Percentiles rank a stretch among this genome's conserved stretches.
phyloP scores from a whole-genome alignment of 2,888 invertebrate genomes.

The Caprella mutica region DNA sequence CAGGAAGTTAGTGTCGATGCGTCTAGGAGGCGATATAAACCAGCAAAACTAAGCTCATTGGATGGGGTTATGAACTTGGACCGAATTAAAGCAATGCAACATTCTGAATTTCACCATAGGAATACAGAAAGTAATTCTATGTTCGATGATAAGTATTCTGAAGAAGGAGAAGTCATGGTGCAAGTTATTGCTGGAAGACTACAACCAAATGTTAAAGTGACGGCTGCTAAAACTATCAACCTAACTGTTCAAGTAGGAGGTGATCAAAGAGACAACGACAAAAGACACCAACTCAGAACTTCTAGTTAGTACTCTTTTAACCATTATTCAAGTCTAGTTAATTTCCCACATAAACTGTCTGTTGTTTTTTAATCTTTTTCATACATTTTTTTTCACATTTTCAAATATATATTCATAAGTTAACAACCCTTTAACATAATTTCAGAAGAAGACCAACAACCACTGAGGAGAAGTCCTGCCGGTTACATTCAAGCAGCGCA shows the following conservation, averaged over 20 bases:
- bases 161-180: conserved; percentile 15
- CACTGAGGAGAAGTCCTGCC: no score
- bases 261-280: background rate
- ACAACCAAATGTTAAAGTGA: conserved; percentile 25
- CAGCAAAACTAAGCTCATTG: conserved; percentile 20
- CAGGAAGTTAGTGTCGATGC: conserved; percentile 20
- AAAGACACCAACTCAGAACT: background rate
- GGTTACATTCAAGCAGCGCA: no score
- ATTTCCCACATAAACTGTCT: no score
- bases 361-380: no score
- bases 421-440: no score
- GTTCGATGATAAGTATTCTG: background rate
- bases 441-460: no score
- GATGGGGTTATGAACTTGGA: conserved; percentile 8
- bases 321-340: no score
- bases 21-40: conserved; percentile 8
- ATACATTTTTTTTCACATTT: no score
- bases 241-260: conserved; percentile 22
- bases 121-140: background rate
- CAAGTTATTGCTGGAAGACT: conserved; percentile 21
- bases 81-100: background rate
- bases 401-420: no score
- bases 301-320: no score
- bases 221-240: conserved; percentile 11
- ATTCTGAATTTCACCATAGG: background rate